Evolutionary conservation across 2,797 vertebrate species (phyloP).

Genomic region (Propithecus deckenii): DNA sequence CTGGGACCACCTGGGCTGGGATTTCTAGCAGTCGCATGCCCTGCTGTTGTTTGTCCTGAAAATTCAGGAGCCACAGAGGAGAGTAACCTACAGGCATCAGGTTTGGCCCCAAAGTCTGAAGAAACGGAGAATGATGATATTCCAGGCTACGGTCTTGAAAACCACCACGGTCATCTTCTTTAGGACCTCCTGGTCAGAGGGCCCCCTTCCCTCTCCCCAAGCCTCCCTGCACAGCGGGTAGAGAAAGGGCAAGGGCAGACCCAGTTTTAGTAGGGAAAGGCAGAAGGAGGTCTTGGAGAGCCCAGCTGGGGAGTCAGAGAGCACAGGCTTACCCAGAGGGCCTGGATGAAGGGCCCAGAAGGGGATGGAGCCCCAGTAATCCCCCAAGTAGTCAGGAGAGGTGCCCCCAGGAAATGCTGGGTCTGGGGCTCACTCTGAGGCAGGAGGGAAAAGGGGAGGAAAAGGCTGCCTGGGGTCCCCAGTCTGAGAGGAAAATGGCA

Average conservation of each 20-base stretch:
- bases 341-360: background rate
- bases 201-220: background rate
- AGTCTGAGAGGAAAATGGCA: background rate
- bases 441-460: background rate
- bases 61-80: background rate
- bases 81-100: background rate
- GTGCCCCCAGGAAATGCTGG: background rate
- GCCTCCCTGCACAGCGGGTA: background rate
- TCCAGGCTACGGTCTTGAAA: background rate
- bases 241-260: background rate
- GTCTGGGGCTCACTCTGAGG: background rate
- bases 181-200: background rate
- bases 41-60: background rate
- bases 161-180: background rate
- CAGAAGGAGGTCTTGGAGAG: background rate
- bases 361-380: background rate
- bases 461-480: background rate
- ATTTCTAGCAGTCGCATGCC: background rate
- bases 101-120: background rate
- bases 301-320: background rate
- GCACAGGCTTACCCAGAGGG: background rate
- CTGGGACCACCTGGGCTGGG: background rate
- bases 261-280: background rate
- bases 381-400: background rate
- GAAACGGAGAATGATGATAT: background rate